phyloP scores from a whole-genome alignment of 2,113 vertebrate species.

The Lycaon pictus region DNA sequence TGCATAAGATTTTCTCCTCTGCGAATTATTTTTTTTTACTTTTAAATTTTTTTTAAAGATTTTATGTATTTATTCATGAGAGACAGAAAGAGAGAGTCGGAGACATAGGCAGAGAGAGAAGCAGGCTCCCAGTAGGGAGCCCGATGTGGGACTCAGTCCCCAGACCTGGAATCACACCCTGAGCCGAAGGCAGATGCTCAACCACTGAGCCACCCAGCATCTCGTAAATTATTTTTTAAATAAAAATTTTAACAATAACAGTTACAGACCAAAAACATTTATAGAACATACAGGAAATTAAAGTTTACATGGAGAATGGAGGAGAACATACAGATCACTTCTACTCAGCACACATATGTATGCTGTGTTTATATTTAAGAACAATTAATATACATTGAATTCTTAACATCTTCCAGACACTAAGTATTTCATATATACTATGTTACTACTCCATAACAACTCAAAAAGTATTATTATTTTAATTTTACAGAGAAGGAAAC shows the following conservation, averaged over 20 bases:
- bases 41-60: no score
- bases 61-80: no score
- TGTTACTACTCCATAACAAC: neutral
- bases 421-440: neutral
- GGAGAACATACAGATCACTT: neutral
- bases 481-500: conserved; percentile 46
- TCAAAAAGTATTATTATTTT: neutral
- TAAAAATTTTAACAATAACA: conserved; percentile 9
- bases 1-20: neutral
- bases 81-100: no score
- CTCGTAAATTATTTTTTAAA: conserved; percentile 56
- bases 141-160: no score
- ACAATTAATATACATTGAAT: neutral
- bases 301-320: conserved; percentile 10
- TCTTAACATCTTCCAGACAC: neutral
- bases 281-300: neutral
- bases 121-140: no score
- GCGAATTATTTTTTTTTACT: conserved; percentile 56
- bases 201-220: no score
- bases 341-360: neutral
- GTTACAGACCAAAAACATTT: neutral
- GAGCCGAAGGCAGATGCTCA: no score
- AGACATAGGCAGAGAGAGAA: no score
- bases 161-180: no score
- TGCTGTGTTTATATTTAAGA: neutral